These are phyloP conservation scores for Diglossa cyanea DNA, from an alignment of 2,797 vertebrate genomes.

Conservation along the genomic window DNA sequence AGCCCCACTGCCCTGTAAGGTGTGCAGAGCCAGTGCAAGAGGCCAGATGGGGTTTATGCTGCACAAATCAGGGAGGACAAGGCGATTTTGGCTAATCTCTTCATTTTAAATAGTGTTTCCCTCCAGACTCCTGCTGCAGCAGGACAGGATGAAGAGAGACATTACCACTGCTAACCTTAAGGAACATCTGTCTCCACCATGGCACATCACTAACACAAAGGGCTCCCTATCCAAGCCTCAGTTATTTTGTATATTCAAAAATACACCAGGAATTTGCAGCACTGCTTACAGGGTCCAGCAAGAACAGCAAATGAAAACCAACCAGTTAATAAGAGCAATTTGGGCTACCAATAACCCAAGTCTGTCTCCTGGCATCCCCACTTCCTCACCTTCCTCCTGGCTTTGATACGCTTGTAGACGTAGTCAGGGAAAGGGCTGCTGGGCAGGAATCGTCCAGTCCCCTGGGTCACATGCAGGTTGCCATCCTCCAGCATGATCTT, in stretches of 20 bases:
- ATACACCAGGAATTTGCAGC: background rate
- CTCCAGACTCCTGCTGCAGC: background rate
- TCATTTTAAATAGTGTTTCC: background rate
- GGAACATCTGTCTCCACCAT: background rate
- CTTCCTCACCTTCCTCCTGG: slow-evolving; percentile 90
- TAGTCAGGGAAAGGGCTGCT: slow-evolving; percentile 91
- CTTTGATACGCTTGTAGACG: slow-evolving; percentile 96
- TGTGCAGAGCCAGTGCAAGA: background rate
- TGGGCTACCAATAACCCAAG: background rate
- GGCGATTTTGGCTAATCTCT: background rate
- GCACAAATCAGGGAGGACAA: background rate
- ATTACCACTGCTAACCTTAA: background rate
- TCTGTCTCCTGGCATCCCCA: background rate
- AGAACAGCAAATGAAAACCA: background rate
- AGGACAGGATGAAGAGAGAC: background rate
- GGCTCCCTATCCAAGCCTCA: background rate
- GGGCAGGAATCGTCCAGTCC: slow-evolving; percentile 91
- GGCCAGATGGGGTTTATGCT: background rate
- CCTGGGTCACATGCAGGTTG: slow-evolving; percentile 86
- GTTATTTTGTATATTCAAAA: background rate
- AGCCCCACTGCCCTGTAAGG: background rate
- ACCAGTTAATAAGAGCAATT: background rate
- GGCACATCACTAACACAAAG: background rate
- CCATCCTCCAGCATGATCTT: slow-evolving; percentile 94
- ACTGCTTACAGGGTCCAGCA: background rate